Percentiles rank a stretch among this genome's conserved stretches.
phyloP scores from a whole-genome alignment of 2,797 vertebrate genomes.

The Sus cebifrons region DNA sequence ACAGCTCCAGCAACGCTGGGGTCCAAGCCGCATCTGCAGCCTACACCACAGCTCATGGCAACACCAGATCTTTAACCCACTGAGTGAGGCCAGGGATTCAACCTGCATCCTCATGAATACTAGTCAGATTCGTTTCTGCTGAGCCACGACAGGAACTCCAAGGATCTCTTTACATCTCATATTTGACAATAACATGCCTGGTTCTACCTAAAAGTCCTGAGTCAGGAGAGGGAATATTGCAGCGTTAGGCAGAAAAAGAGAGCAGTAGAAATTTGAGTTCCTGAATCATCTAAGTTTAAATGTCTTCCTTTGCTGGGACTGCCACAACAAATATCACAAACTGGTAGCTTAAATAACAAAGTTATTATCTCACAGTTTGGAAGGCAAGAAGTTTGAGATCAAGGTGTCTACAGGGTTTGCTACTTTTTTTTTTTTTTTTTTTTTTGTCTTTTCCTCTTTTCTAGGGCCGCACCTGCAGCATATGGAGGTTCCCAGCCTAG shows the following conservation, averaged over 20 bases:
- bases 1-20: too few species aligned
- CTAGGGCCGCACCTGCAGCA: too few species aligned
- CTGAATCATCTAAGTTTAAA: background rate
- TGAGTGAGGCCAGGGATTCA: too few species aligned
- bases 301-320: background rate
- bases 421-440: too few species aligned
- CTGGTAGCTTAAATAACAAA: background rate
- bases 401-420: background rate
- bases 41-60: too few species aligned
- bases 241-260: background rate
- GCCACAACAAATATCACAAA: background rate
- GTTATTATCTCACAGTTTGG: background rate
- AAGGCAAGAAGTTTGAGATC: background rate
- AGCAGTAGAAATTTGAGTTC: constrained; percentile 8
- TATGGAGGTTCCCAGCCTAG: too few species aligned
- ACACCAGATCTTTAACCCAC: too few species aligned
- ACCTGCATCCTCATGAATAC: too few species aligned
- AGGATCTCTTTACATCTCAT: background rate
- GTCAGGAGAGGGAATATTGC: background rate
- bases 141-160: too few species aligned
- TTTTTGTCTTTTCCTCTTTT: too few species aligned
- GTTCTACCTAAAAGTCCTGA: background rate
- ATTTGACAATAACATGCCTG: background rate
- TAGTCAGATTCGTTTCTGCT: too few species aligned
- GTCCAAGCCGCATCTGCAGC: too few species aligned